phyloP scores from a whole-genome alignment of 2,888 invertebrate species.

The Lochmaea capreae region DNA sequence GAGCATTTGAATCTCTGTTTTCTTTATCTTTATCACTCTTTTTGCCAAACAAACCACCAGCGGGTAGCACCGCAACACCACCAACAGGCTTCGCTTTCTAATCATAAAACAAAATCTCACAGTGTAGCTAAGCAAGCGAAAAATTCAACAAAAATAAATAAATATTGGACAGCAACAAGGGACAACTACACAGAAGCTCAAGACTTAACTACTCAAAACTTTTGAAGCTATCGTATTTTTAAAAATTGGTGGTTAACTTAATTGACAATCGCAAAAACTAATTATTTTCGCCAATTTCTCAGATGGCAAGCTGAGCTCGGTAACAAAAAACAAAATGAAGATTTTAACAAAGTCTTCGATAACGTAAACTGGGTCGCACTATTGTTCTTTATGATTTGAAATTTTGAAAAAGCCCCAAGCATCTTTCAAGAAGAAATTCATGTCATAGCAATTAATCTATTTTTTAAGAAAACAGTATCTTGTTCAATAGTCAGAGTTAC shows the following conservation, averaged over 20 bases:
- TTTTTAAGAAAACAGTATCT: too few species aligned
- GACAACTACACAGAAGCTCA: slow-evolving; percentile 29
- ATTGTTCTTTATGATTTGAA: too few species aligned
- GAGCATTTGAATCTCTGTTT: slow-evolving; percentile 62
- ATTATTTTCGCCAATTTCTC: too few species aligned
- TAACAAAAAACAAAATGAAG: too few species aligned
- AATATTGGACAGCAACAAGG: slow-evolving; percentile 9
- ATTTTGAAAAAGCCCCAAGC: too few species aligned
- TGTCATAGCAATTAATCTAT: too few species aligned
- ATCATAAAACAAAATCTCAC: background rate
- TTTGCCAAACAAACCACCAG: slow-evolving; percentile 71
- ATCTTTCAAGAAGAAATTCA: too few species aligned
- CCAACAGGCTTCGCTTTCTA: slow-evolving; percentile 73
- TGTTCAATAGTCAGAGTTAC: too few species aligned
- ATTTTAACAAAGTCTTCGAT: too few species aligned
- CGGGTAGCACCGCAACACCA: slow-evolving; percentile 85
- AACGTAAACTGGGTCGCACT: too few species aligned
- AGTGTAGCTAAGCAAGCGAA: slow-evolving; percentile 26
- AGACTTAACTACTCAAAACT: slow-evolving; percentile 20
- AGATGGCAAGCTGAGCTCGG: too few species aligned
- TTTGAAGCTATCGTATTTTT: background rate
- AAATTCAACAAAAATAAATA: background rate
- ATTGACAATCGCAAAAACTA: background rate
- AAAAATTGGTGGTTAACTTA: slow-evolving; percentile 17
- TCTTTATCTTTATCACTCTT: slow-evolving; percentile 71